Conservation (phyloP, 2,113 vertebrate species). For the Cyanoramphus novaezelandiae region DNA sequence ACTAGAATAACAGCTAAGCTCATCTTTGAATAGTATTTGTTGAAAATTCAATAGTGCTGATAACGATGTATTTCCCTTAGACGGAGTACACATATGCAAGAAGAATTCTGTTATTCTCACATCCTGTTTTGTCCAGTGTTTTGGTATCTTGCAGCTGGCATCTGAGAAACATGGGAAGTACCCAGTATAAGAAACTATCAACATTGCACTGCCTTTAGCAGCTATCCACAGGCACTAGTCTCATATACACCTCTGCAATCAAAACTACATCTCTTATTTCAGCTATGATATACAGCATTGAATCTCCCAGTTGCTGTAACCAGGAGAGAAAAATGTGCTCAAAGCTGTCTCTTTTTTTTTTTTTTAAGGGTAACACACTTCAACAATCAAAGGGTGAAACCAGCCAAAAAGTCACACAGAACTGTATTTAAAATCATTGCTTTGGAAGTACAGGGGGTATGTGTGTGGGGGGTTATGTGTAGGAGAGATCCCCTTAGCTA, state of each 20-base stretch:
- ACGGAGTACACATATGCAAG: neutral
- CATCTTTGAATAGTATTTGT: neutral
- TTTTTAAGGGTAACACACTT: slow-evolving; percentile 7
- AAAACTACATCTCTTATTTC: neutral
- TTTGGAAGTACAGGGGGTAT: neutral
- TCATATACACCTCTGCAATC: neutral
- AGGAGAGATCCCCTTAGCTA: slow-evolving; percentile 59
- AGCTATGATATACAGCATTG: neutral
- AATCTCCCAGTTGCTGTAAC: neutral
- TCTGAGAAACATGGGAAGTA: neutral
- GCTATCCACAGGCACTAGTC: neutral
- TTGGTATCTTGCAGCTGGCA: neutral
- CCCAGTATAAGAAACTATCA: neutral
- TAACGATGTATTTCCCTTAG: neutral
- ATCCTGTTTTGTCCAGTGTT: neutral
- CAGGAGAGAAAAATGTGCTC: slow-evolving; percentile 40
- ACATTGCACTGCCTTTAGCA: neutral
- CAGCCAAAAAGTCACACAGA: slow-evolving; percentile 13
- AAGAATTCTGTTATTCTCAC: neutral
- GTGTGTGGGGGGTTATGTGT: neutral
- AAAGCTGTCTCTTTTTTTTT: neutral
- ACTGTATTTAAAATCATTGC: slow-evolving; percentile 35
- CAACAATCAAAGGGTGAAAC: slow-evolving; percentile 53
- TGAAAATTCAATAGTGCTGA: neutral
- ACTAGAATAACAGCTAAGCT: neutral